Evolutionary conservation across 2,797 vertebrate species (phyloP), one percentile per base, ranked within the genome.

Genomic region (Anguilla megastoma): DNA sequence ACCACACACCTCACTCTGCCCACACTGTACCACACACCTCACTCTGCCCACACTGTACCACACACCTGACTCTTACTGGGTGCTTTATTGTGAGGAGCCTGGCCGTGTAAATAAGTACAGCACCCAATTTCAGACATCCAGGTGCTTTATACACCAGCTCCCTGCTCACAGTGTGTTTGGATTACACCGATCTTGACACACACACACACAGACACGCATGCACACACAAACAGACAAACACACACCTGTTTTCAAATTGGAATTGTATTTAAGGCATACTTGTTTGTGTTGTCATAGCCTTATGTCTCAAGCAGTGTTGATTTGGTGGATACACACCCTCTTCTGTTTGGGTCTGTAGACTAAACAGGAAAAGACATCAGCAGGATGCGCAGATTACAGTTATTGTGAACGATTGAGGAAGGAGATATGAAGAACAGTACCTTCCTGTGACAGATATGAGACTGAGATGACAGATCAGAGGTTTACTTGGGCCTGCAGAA

Each of bases 351-450:
- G 48, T 50, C 21, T 82, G 82, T 12, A 91, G 88, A 90, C 89
- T 89, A 92, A 90, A 90, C 90, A 89, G 89, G 85, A 90, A 91
- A 74, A 69, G 45, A 87, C 71, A 85, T 74, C 71, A 88, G 50
- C 63, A 87, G 56, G 85, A 87, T 56, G 18, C 76, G 18, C n/a
- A 30, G 58, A 54, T 30, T 66, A 27, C 41, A 27, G 41, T 82
- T 63, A 80, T 86, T 87, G 87, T 83, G 16, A 88, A 27, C 41
- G 85, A 87, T 84, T 21, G 86, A 58, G 63, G 88, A 48, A 52
- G 41, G 80, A 7, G 66, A 88, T 89, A 85, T 63, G 86, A 87
- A 80, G 52, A 79, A 83, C 63, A 85, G 83, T 86, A 85, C 88
- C 60, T 89, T 74, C 48, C 48, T 86, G 58, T 86, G 21, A 85